Conservation (phyloP, 2,888 invertebrate species). For the Odontocolon sp. region DNA sequence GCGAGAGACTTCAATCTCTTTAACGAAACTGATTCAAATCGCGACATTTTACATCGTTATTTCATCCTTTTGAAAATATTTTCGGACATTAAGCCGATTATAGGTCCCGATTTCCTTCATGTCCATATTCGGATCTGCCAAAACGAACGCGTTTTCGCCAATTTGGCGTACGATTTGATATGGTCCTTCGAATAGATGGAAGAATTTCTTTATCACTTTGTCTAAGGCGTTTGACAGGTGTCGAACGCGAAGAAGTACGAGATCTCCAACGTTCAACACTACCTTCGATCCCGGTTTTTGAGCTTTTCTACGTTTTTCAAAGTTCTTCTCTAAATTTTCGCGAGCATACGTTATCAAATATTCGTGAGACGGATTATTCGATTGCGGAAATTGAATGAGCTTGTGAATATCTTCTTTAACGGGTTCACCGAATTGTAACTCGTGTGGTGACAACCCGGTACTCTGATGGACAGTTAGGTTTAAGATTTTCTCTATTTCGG, state of each 20-base stretch:
- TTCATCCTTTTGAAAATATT: neutral
- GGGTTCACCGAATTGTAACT: neutral
- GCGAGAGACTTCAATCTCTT: too few species aligned
- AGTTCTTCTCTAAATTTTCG: neutral
- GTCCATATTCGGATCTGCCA: constrained; percentile 4
- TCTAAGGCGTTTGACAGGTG: constrained; percentile 12
- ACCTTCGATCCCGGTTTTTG: neutral
- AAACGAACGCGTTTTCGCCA: too few species aligned
- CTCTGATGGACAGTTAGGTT: constrained; percentile 6
- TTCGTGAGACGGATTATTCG: neutral
- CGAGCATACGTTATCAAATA: neutral
- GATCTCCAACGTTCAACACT: neutral
- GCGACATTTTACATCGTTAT: too few species aligned
- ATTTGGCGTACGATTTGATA: neutral
- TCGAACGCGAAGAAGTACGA: neutral
- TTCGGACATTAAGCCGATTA: constrained; percentile 19
- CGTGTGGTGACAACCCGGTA: neutral
- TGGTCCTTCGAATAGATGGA: constrained; percentile 12
- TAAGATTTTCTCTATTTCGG: neutral
- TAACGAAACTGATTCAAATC: too few species aligned
- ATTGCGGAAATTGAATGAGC: neutral
- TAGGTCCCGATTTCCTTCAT: constrained; percentile 8
- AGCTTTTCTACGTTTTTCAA: neutral
- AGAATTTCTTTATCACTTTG: too few species aligned
- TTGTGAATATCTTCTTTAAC: neutral